phyloP scores from a whole-genome alignment of 2,888 invertebrate species.

The Hirudinaria manillensis region DNA sequence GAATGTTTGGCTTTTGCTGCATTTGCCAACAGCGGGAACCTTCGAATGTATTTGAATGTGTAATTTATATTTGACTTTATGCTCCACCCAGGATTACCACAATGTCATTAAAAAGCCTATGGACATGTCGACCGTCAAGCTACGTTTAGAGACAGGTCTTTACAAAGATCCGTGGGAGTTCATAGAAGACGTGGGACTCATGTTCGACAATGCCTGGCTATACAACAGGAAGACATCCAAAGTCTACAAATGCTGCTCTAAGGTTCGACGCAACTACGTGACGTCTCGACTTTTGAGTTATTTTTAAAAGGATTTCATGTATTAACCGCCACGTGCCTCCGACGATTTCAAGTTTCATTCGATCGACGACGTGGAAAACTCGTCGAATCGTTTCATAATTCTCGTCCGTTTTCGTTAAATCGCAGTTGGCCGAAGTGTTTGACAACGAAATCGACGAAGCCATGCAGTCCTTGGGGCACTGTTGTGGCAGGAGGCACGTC shows the following conservation, averaged over 20 bases:
- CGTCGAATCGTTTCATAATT: too few species aligned
- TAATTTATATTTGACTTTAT: too few species aligned
- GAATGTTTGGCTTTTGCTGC: too few species aligned
- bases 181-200: conserved; percentile 97
- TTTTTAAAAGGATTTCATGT: too few species aligned
- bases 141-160: conserved; percentile 83
- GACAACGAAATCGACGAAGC: conserved; percentile 95
- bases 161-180: conserved; percentile 98
- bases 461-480: conserved; percentile 95
- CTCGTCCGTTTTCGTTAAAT: too few species aligned
- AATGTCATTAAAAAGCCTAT: conserved; percentile 93
- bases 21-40: too few species aligned
- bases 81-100: conserved; percentile 88
- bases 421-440: conserved; percentile 92
- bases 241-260: conserved; percentile 95
- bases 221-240: conserved; percentile 96
- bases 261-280: conserved; percentile 62
- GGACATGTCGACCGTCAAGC: conserved; percentile 89
- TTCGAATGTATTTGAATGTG: too few species aligned
- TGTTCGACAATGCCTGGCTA: conserved; percentile 99
- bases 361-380: too few species aligned
- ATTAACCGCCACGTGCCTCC: too few species aligned
- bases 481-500: conserved; percentile 94
- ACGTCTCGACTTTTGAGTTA: too few species aligned
- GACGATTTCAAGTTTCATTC: too few species aligned